Conservation (phyloP, 2,113 vertebrate species). For the Chionis minor region DNA sequence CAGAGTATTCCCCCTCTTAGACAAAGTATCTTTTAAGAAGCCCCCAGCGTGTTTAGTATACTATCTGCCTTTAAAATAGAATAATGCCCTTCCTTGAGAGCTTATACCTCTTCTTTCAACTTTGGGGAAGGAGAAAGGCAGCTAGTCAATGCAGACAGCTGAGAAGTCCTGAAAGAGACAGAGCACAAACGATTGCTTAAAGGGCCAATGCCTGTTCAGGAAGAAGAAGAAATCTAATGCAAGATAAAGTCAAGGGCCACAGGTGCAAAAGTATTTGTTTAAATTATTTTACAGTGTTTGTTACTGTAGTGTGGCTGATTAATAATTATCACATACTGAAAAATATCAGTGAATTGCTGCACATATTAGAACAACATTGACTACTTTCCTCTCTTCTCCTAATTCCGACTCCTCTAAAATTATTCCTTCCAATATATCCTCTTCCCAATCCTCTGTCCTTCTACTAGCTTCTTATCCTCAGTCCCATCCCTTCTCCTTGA, state of each 20-base stretch:
- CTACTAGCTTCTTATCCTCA: background rate
- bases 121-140: background rate
- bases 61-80: background rate
- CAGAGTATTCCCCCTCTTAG: background rate
- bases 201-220: background rate
- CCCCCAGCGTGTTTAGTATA: background rate
- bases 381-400: background rate
- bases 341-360: background rate
- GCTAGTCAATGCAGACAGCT: background rate
- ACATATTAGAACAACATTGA: background rate
- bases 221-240: background rate
- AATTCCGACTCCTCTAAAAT: background rate
- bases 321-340: background rate
- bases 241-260: background rate
- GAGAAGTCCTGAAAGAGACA: background rate
- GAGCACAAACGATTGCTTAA: background rate
- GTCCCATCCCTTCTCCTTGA: background rate
- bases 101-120: background rate
- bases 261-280: background rate
- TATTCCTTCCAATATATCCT: background rate
- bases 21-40: background rate
- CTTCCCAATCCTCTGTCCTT: background rate
- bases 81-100: background rate
- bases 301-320: background rate
- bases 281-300: background rate